These are phyloP conservation scores for Hoplostethus mediterraneus DNA, from an alignment of 2,797 vertebrate species.

Conservation along the genomic window DNA sequence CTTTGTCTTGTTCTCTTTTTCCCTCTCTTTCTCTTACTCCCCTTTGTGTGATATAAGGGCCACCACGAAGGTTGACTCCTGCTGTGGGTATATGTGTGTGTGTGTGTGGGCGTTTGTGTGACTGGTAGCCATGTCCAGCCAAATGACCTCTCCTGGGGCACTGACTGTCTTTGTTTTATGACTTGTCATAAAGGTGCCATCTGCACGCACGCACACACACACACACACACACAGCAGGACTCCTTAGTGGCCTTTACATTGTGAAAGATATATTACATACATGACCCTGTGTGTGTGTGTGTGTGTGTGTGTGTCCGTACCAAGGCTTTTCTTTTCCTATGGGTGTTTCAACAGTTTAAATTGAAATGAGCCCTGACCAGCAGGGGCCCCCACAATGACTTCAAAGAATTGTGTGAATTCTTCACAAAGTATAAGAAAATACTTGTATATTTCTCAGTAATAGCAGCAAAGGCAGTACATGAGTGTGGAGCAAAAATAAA, in stretches of 20 bases:
- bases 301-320: background rate
- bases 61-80: slow-evolving; percentile 32
- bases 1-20: slow-evolving; percentile 22
- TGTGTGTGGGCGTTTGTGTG: slow-evolving; percentile 67
- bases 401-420: background rate
- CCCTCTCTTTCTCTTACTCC: slow-evolving; percentile 2
- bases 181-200: slow-evolving; percentile 75
- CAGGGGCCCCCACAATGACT: slow-evolving; percentile 9
- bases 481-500: background rate
- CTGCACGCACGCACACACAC: slow-evolving; percentile 24
- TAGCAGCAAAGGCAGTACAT: background rate
- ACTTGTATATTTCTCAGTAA: background rate
- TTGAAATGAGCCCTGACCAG: slow-evolving; percentile 16
- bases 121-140: slow-evolving; percentile 73
- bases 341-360: slow-evolving; percentile 27
- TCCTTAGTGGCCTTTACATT: slow-evolving; percentile 43
- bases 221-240: slow-evolving; percentile 26
- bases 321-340: slow-evolving; percentile 15
- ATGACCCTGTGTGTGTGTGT: slow-evolving; percentile 8
- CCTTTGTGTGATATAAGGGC: slow-evolving; percentile 49
- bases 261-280: slow-evolving; percentile 28
- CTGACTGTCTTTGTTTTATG: slow-evolving; percentile 68
- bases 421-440: background rate
- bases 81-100: slow-evolving; percentile 31
- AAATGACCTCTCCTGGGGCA: slow-evolving; percentile 84